phyloP scores from a whole-genome alignment of 1,140 invertebrate species.

The Drosophila pallidifrons region DNA sequence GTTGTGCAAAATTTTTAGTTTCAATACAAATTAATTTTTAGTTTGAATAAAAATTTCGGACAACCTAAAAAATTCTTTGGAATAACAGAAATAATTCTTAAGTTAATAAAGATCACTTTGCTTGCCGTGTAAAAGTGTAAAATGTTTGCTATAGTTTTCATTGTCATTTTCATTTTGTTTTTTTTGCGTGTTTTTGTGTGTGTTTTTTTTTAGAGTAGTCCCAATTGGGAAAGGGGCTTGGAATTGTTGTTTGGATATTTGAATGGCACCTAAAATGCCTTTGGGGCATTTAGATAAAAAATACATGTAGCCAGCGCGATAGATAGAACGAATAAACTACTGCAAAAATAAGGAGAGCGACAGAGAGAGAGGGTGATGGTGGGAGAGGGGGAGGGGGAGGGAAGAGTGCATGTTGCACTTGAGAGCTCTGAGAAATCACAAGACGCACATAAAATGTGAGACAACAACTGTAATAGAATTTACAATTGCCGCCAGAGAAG shows the following conservation, averaged over 20 bases:
- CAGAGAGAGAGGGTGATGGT: constrained; percentile 16
- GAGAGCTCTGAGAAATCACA: constrained; percentile 61
- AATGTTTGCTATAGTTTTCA: too few relatives aligned
- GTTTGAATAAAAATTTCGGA: too few relatives aligned
- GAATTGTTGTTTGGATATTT: constrained; percentile 40
- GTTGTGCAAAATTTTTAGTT: too few relatives aligned
- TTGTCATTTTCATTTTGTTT: neutral
- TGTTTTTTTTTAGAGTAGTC: neutral
- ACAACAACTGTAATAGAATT: constrained; percentile 69
- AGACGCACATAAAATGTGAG: constrained; percentile 71
- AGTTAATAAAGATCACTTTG: neutral
- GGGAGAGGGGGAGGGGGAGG: neutral
- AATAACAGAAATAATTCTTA: neutral
- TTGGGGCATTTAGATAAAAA: constrained; percentile 79
- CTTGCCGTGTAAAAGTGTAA: too few relatives aligned
- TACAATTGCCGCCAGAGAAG: constrained; percentile 39
- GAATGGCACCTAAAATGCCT: constrained; percentile 65
- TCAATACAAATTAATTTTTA: too few relatives aligned
- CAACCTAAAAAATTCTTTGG: too few relatives aligned
- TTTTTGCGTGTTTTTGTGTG: neutral
- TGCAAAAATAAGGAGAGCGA: constrained; percentile 39
- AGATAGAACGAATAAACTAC: constrained; percentile 33
- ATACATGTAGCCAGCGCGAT: constrained; percentile 65
- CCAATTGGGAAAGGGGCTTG: constrained; percentile 4
- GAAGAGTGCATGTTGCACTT: constrained; percentile 59